Evolutionary conservation across 2,113 vertebrate species (phyloP).

Genomic region (Stigmatopora nigra): DNA sequence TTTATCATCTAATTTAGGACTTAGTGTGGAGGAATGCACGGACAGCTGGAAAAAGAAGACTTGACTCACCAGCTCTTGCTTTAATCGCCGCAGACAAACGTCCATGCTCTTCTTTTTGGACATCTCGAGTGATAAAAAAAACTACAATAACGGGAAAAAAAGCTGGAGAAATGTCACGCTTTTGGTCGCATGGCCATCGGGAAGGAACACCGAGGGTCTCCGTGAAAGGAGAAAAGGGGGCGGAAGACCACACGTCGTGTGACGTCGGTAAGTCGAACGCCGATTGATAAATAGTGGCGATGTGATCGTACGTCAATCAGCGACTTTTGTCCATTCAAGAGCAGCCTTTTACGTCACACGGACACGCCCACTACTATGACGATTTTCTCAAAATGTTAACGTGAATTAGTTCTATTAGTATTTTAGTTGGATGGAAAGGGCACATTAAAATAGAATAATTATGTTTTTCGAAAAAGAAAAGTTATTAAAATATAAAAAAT

Average conservation of each 20-base stretch:
- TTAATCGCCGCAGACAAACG: conserved; percentile 68
- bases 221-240: no score
- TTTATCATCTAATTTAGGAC: no score
- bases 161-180: neutral
- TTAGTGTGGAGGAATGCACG: no score
- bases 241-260: neutral
- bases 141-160: neutral
- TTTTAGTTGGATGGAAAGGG: no score
- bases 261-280: conserved; percentile 1
- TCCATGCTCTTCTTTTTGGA: conserved; percentile 67
- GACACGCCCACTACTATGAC: no score
- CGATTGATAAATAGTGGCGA: conserved; percentile 14
- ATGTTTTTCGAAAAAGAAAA: no score
- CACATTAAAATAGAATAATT: no score
- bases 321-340: no score
- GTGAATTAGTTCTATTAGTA: no score
- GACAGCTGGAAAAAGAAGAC: conserved; percentile 17
- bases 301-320: conserved; percentile 6
- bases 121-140: conserved; percentile 44
- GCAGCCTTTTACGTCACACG: neutral
- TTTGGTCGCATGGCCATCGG: neutral
- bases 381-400: no score
- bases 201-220: neutral
- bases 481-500: no score
- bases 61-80: conserved; percentile 69